Conservation (phyloP, 2,797 vertebrate species). For the Heliangelus exortis region DNA sequence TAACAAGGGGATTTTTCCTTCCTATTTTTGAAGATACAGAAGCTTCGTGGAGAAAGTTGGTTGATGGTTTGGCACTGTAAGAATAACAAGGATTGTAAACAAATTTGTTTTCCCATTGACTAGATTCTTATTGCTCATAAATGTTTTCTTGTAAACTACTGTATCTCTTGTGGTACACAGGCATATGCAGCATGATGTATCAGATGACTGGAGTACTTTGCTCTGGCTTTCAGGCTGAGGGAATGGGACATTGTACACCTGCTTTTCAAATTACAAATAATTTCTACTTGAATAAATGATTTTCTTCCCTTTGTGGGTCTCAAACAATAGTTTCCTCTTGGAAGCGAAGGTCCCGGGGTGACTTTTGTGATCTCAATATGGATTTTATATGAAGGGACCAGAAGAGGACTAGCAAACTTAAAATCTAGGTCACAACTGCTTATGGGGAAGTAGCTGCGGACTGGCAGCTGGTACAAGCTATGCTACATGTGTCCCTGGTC, state of each 20-base stretch:
- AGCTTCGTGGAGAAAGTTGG: background rate
- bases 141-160: background rate
- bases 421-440: background rate
- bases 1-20: background rate
- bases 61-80: background rate
- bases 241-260: background rate
- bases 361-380: background rate
- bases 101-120: background rate
- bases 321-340: background rate
- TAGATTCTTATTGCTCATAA: background rate
- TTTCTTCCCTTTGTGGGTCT: background rate
- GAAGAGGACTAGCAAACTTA: background rate
- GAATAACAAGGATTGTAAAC: background rate
- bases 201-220: background rate
- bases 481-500: fast-evolving
- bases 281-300: background rate
- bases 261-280: background rate
- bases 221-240: background rate
- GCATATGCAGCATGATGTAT: background rate
- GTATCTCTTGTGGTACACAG: background rate
- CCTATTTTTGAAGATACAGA: background rate
- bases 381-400: background rate
- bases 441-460: background rate
- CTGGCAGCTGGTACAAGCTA: background rate
- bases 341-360: background rate